Evolutionary conservation across 2,113 vertebrate species (phyloP).

Genomic region (Nipponia nippon): DNA sequence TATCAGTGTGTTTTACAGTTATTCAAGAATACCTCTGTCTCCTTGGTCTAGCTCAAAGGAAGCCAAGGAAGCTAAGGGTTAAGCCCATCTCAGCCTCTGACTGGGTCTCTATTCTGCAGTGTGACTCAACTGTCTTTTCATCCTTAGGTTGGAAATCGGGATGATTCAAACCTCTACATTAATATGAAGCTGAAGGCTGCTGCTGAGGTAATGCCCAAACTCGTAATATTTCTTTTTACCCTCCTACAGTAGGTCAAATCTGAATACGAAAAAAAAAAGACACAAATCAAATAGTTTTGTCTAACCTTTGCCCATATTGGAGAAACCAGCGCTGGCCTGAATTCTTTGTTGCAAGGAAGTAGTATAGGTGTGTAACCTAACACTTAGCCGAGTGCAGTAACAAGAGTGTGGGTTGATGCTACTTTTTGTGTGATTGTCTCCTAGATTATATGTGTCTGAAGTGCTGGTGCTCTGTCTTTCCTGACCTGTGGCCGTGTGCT

Average conservation of each 20-base stretch:
- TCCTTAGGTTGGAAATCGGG: slow-evolving; percentile 89
- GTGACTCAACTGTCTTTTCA: slow-evolving; percentile 17
- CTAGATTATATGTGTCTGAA: not conserved
- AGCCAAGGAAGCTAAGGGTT: not conserved
- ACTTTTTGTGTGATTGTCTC: not conserved
- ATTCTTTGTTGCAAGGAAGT: not conserved
- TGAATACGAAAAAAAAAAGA: not conserved
- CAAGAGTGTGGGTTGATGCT: not conserved
- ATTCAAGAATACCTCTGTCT: not conserved
- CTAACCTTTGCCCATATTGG: not conserved
- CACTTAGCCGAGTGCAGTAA: not conserved
- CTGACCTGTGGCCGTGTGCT: not conserved
- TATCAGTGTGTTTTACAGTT: not conserved
- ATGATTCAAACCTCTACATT: slow-evolving; percentile 98
- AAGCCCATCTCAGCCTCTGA: not conserved
- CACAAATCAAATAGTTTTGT: not conserved
- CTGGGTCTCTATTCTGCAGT: not conserved
- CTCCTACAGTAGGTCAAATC: not conserved
- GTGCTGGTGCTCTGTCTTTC: not conserved
- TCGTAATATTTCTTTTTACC: not conserved
- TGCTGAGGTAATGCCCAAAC: slow-evolving; percentile 81
- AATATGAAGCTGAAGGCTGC: slow-evolving; percentile 97
- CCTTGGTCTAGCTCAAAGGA: not conserved
- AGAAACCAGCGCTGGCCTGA: not conserved
- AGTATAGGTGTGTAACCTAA: not conserved